These are phyloP conservation scores for Urosaurus nigricauda DNA, from an alignment of 2,797 vertebrate genomes.

Conservation along the genomic window DNA sequence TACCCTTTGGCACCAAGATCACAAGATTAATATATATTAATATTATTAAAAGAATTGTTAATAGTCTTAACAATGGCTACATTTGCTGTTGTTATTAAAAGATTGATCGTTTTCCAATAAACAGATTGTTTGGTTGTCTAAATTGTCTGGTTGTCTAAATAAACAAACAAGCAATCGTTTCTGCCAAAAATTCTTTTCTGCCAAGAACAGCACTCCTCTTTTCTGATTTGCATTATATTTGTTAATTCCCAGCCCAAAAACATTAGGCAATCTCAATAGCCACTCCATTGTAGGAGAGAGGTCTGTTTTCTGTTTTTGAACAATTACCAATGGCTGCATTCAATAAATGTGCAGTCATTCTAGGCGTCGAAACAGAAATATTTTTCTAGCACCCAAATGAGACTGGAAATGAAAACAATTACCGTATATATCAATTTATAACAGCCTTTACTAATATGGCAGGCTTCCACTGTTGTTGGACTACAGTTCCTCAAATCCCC, in stretches of 20 bases:
- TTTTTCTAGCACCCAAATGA: neutral
- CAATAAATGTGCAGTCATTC: neutral
- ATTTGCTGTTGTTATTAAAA: too few relatives aligned
- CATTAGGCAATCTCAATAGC: neutral
- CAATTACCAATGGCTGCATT: neutral
- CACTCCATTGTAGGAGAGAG: neutral
- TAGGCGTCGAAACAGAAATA: neutral
- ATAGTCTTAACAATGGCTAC: neutral
- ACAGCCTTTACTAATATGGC: neutral
- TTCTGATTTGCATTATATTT: neutral
- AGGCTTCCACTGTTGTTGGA: neutral
- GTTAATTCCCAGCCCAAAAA: neutral
- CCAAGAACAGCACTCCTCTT: neutral
- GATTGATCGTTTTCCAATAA: neutral
- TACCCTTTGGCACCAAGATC: neutral
- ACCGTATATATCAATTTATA: neutral
- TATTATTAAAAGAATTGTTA: too few relatives aligned
- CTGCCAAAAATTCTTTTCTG: too few relatives aligned
- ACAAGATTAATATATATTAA: neutral
- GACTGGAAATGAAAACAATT: neutral
- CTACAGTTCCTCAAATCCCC: neutral
- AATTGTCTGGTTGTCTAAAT: too few relatives aligned
- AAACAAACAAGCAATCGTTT: too few relatives aligned
- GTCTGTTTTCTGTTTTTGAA: neutral
- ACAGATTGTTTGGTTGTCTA: neutral